phyloP scores from a whole-genome alignment of 2,113 vertebrate species.

The Athene noctua region DNA sequence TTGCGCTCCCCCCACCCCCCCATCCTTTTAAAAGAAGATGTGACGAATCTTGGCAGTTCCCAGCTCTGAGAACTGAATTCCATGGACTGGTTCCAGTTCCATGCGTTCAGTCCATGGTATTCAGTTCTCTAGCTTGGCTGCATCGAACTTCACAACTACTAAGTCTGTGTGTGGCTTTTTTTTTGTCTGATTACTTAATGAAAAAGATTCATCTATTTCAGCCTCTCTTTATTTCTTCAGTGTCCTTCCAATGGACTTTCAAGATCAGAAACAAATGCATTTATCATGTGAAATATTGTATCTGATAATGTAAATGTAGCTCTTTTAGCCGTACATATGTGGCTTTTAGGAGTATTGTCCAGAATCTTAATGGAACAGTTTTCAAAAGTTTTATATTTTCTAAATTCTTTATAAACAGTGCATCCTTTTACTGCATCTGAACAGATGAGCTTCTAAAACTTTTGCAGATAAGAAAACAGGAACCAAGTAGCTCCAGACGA shows the following conservation, averaged over 20 bases:
- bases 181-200: neutral
- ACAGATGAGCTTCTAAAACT: neutral
- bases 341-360: neutral
- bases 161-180: neutral
- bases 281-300: neutral
- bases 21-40: conserved; percentile 46
- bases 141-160: conserved; percentile 43
- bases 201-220: neutral
- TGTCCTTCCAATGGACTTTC: neutral
- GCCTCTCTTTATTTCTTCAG: neutral
- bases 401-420: neutral
- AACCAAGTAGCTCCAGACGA: neutral
- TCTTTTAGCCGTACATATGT: neutral
- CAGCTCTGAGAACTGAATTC: conserved; percentile 81
- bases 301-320: neutral
- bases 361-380: neutral
- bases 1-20: neutral
- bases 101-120: conserved; percentile 70
- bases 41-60: conserved; percentile 69
- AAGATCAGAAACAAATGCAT: neutral
- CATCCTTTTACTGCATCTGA: neutral
- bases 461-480: neutral
- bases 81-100: conserved; percentile 73
- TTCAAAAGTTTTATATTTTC: neutral
- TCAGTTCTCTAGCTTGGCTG: conserved; percentile 78